Percentiles rank a stretch among this genome's conserved stretches.
Conservation (phyloP, 2,888 invertebrate genomes). For the Coleophora deauratella region DNA sequence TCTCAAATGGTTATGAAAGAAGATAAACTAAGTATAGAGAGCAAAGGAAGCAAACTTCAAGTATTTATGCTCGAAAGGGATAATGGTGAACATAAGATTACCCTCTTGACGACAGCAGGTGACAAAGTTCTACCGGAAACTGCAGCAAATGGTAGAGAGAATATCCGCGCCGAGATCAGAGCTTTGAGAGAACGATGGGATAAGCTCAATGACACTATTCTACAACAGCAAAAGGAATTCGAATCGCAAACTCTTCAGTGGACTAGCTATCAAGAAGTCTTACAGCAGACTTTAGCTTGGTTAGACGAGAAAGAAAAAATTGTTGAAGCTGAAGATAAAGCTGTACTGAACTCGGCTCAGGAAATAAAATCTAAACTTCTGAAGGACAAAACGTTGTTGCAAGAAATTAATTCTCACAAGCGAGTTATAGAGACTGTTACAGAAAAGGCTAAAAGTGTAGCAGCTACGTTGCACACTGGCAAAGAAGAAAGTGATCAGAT, state of each 20-base stretch:
- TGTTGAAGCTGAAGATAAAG: conserved; percentile 80
- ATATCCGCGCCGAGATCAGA: conserved; percentile 88
- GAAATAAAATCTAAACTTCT: conserved; percentile 88
- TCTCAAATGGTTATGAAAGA: conserved; percentile 78
- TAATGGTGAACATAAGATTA: conserved; percentile 86
- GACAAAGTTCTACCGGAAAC: conserved; percentile 95
- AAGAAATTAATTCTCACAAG: conserved; percentile 93
- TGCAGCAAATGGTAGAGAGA: conserved; percentile 91
- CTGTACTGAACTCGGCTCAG: conserved; percentile 84
- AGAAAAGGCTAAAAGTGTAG: conserved; percentile 86
- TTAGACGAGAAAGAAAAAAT: conserved; percentile 88
- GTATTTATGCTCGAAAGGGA: conserved; percentile 85
- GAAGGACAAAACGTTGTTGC: conserved; percentile 89
- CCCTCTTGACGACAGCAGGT: conserved; percentile 82
- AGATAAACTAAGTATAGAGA: conserved; percentile 78
- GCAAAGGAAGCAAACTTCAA: conserved; percentile 80
- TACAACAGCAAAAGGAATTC: conserved; percentile 88
- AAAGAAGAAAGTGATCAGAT: conserved; percentile 77
- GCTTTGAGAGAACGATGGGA: conserved; percentile 91
- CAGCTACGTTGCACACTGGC: conserved; percentile 71
- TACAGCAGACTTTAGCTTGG: conserved; percentile 90
- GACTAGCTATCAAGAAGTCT: conserved; percentile 88
- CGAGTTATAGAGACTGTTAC: conserved; percentile 91
- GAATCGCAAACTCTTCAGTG: conserved; percentile 89
- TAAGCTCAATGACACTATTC: conserved; percentile 85